Percentiles rank a stretch among this genome's conserved stretches.
phyloP scores from a whole-genome alignment of 53 echinoderm and acorn worm genomes.

The Paracentrotus lividus region DNA sequence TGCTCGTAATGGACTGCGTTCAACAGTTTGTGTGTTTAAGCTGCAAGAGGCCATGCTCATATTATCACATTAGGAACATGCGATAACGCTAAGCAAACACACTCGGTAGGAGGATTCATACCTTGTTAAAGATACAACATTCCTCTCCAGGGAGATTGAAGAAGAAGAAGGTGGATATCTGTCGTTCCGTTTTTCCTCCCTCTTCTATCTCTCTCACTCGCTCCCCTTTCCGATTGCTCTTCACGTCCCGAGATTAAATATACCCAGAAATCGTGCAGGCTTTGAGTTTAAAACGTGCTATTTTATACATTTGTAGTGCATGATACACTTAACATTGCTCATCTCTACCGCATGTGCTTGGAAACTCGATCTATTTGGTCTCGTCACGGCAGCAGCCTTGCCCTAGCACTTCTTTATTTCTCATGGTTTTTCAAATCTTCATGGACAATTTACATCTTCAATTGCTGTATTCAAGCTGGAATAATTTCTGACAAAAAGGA shows the following conservation, averaged over 20 bases:
- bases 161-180: not conserved
- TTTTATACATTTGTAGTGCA: not conserved
- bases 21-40: conserved; percentile 60
- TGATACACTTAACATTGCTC: conserved; percentile 6
- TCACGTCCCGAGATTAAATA: not conserved
- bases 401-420: not conserved
- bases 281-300: not conserved
- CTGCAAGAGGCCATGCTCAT: conserved; percentile 22
- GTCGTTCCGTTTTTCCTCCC: not conserved
- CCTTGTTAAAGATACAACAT: conserved; percentile 33
- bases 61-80: conserved; percentile 55
- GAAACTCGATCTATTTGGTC: conserved; percentile 24
- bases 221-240: conserved; percentile 10
- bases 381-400: not conserved
- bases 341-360: not conserved
- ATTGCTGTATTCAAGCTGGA: not conserved
- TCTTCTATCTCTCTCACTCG: not conserved
- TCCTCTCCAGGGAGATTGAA: conserved; percentile 26
- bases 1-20: conserved; percentile 11
- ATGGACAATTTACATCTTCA: not conserved
- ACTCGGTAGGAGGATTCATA: conserved; percentile 41
- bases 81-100: conserved; percentile 29
- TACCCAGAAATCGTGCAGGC: not conserved
- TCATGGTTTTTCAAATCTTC: not conserved
- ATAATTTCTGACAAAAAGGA: not conserved